phyloP scores from a whole-genome alignment of 2,113 vertebrate genomes.

The Halichoerus grypus region DNA sequence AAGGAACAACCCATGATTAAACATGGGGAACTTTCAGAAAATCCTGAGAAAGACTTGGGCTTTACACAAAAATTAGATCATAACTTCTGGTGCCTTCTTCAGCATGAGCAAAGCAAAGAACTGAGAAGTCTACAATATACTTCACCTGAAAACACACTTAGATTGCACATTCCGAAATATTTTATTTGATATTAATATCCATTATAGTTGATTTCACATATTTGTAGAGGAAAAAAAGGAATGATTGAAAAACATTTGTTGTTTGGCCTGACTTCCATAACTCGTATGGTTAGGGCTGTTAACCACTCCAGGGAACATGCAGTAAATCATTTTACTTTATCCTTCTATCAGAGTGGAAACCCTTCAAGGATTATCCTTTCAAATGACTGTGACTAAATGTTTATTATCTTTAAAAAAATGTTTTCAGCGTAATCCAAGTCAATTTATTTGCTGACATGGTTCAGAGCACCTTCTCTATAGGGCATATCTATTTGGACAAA shows the following conservation, averaged over 20 bases:
- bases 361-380: not conserved
- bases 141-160: not conserved
- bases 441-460: not conserved
- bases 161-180: not conserved
- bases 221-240: not conserved
- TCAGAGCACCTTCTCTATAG: not conserved
- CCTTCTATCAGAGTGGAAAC: not conserved
- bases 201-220: not conserved
- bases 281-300: not conserved
- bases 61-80: not conserved
- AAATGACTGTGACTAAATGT: not conserved
- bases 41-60: not conserved
- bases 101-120: not conserved
- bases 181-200: not conserved
- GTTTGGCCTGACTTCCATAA: not conserved
- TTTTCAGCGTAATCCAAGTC: not conserved
- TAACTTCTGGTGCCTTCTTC: not conserved
- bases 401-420: not conserved
- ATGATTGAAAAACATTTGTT: not conserved
- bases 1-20: not conserved
- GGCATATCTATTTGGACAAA: not conserved
- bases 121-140: not conserved
- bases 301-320: not conserved
- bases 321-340: not conserved
- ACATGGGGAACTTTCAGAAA: not conserved